Evolutionary conservation across 2,113 vertebrate genomes (phyloP).

Genomic region (Amia ocellicauda): DNA sequence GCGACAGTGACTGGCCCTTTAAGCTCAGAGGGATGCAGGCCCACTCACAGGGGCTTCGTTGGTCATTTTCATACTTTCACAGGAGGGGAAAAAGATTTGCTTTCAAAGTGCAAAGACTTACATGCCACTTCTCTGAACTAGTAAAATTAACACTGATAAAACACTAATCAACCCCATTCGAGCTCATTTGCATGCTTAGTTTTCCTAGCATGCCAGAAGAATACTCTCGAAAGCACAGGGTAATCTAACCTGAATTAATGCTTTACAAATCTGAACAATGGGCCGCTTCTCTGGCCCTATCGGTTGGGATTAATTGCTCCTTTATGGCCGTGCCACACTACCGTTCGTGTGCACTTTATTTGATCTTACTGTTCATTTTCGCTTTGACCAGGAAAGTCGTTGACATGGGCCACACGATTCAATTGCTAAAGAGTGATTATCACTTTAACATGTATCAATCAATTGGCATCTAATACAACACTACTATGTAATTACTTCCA

Average conservation of each 20-base stretch:
- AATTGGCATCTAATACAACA: too few relatives aligned
- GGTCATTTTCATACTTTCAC: too few relatives aligned
- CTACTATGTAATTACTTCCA: too few relatives aligned
- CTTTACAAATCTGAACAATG: constrained; percentile 62
- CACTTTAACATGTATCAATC: too few relatives aligned
- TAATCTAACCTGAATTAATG: constrained; percentile 27
- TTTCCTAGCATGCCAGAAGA: constrained; percentile 47
- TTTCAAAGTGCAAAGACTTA: constrained; percentile 29
- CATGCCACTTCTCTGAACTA: constrained; percentile 38
- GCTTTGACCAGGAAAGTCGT: too few relatives aligned
- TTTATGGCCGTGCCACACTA: not conserved
- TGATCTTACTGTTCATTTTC: too few relatives aligned
- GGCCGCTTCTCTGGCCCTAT: constrained; percentile 29
- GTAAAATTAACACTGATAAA: constrained; percentile 57
- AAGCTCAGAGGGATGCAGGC: too few relatives aligned
- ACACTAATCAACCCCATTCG: constrained; percentile 55
- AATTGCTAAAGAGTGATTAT: too few relatives aligned
- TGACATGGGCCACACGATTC: too few relatives aligned
- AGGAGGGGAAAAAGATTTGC: not conserved
- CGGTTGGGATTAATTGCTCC: constrained; percentile 5
- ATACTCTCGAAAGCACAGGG: constrained; percentile 23
- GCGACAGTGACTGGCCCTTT: too few relatives aligned
- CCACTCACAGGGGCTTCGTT: too few relatives aligned
- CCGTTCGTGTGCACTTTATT: too few relatives aligned
- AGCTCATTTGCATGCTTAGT: constrained; percentile 59